A percentile compares a stretch with the other conserved stretches of the same genome.
These are phyloP conservation scores for Aphis gossypii DNA, from an alignment of 1,140 invertebrate genomes.

Conservation along the genomic window DNA sequence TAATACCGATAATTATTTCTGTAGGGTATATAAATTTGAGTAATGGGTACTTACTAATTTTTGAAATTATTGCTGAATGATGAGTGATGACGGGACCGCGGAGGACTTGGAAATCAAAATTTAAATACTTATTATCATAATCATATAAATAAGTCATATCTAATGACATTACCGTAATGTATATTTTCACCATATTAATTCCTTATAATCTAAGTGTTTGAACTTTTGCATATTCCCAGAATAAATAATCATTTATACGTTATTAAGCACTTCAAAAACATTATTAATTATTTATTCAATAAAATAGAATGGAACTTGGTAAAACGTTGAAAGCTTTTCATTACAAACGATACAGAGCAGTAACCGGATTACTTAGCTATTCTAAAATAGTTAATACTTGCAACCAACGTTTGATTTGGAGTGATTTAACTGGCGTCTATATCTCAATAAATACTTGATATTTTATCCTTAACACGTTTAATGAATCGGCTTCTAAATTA, in stretches of 20 bases:
- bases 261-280: background rate
- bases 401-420: background rate
- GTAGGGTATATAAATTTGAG: background rate
- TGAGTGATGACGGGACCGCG: background rate
- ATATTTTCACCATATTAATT: background rate
- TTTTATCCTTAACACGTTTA: background rate
- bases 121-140: background rate
- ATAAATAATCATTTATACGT: background rate
- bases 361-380: background rate
- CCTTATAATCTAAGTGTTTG: background rate
- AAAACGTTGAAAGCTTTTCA: background rate
- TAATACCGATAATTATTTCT: background rate
- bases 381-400: background rate
- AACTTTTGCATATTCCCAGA: background rate
- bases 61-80: background rate
- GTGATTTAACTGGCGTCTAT: background rate
- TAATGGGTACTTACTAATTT: background rate
- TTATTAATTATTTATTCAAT: slow-evolving; percentile 2
- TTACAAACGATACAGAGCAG: background rate
- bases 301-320: background rate
- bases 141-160: background rate
- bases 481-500: background rate
- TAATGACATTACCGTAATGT: background rate
- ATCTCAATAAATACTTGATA: background rate
- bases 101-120: background rate